Conservation (phyloP, 2,888 invertebrate genomes). For the Thysanoteuthis rhombus region DNA sequence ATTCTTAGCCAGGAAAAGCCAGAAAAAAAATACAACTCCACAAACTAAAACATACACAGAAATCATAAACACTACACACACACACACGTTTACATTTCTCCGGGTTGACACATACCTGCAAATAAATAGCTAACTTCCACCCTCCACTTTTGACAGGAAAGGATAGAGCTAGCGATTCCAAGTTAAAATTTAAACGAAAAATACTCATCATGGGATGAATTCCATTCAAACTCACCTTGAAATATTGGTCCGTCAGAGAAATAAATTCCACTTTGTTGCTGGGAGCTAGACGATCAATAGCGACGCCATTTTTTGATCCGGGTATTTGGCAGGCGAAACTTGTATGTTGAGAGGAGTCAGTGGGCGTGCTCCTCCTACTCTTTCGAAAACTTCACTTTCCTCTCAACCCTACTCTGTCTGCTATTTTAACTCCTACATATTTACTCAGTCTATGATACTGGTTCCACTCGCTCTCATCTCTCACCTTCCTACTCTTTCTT, state of each 20-base stretch:
- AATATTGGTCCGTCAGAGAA: background rate
- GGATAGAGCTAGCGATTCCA: background rate
- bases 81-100: background rate
- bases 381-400: background rate
- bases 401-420: background rate
- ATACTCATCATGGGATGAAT: background rate
- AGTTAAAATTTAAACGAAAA: background rate
- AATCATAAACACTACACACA: background rate
- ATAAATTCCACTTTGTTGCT: background rate
- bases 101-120: background rate
- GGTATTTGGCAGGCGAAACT: slow-evolving; percentile 22
- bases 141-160: background rate
- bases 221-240: background rate
- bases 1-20: background rate
- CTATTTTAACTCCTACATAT: background rate
- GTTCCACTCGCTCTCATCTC: background rate
- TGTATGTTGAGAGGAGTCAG: background rate
- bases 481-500: background rate
- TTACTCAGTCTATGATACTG: background rate
- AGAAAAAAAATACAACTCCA: background rate
- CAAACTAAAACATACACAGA: background rate
- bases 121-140: background rate
- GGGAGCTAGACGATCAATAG: slow-evolving; percentile 1
- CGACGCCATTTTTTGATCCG: slow-evolving; percentile 30
- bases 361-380: slow-evolving; percentile 1